Evolutionary conservation across 2,888 invertebrate species (phyloP).

Genomic region (Drosophila atroscutellata): DNA sequence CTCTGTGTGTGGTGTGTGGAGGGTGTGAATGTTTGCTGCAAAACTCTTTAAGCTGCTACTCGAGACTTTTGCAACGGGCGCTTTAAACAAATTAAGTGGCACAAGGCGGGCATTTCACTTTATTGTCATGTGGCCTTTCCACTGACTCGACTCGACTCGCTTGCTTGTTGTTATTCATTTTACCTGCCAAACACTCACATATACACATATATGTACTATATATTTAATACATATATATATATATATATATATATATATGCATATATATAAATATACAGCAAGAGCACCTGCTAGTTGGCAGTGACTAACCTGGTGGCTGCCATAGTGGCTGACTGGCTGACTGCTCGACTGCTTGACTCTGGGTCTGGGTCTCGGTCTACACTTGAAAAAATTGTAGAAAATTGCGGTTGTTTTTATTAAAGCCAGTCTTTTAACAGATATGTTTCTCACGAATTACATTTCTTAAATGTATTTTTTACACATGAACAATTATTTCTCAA

Average conservation of each 20-base stretch:
- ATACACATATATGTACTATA: conserved; percentile 9
- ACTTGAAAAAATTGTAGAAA: not conserved
- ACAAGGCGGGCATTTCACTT: conserved; percentile 69
- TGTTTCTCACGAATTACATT: not conserved
- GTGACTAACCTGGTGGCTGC: conserved; percentile 49
- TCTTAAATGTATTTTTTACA: too few species aligned
- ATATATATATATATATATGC: conserved; percentile 14
- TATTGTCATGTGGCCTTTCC: conserved; percentile 56
- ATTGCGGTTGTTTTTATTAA: not conserved
- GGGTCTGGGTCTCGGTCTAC: conserved; percentile 18
- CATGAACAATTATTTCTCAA: not conserved
- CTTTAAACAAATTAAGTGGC: conserved; percentile 76
- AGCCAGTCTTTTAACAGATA: not conserved
- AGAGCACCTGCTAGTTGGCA: conserved; percentile 29
- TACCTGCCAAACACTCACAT: conserved; percentile 29
- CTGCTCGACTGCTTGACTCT: conserved; percentile 30
- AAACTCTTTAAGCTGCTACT: conserved; percentile 53
- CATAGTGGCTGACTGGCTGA: conserved; percentile 49
- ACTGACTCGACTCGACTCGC: conserved; percentile 28
- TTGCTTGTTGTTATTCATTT: conserved; percentile 68
- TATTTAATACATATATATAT: not conserved
- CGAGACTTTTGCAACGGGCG: conserved; percentile 52
- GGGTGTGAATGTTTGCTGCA: not conserved
- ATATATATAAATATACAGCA: not conserved
- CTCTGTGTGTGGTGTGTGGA: not conserved